Evolutionary conservation across 2,113 vertebrate genomes (phyloP).

Genomic region (Mus pahari): DNA sequence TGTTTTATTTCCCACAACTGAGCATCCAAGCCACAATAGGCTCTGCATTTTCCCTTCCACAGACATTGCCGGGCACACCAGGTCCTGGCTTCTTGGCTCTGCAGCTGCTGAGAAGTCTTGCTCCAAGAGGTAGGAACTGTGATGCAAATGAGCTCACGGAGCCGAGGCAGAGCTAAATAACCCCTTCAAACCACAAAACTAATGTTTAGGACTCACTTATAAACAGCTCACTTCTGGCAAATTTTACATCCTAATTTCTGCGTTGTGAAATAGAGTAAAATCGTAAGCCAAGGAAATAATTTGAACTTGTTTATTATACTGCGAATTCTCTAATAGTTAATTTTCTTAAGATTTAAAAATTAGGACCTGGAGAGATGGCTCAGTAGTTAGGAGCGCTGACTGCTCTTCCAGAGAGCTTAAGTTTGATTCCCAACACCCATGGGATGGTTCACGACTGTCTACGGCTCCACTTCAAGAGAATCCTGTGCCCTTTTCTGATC

Average conservation of each 20-base stretch:
- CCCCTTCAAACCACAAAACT: conserved; percentile 71
- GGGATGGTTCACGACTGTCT: neutral
- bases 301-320: neutral
- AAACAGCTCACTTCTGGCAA: conserved; percentile 28
- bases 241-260: conserved; percentile 57
- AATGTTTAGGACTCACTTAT: conserved; percentile 49
- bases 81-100: conserved; percentile 43
- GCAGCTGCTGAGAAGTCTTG: conserved; percentile 78
- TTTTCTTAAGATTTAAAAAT: neutral
- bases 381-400: neutral
- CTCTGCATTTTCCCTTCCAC: conserved; percentile 85
- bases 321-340: neutral
- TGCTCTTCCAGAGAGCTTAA: neutral
- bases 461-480: neutral
- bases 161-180: conserved; percentile 60
- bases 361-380: neutral
- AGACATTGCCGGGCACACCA: conserved; percentile 82
- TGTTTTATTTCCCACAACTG: conserved; percentile 88
- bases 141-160: conserved; percentile 66
- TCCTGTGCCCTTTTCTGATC: neutral
- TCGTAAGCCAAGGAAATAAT: conserved; percentile 22
- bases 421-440: neutral
- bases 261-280: conserved; percentile 54
- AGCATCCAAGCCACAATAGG: conserved; percentile 88
- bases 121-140: conserved; percentile 80